These are phyloP conservation scores for Oscheius sp. DNA, from an alignment of 2,888 invertebrate species.

Conservation along the genomic window DNA sequence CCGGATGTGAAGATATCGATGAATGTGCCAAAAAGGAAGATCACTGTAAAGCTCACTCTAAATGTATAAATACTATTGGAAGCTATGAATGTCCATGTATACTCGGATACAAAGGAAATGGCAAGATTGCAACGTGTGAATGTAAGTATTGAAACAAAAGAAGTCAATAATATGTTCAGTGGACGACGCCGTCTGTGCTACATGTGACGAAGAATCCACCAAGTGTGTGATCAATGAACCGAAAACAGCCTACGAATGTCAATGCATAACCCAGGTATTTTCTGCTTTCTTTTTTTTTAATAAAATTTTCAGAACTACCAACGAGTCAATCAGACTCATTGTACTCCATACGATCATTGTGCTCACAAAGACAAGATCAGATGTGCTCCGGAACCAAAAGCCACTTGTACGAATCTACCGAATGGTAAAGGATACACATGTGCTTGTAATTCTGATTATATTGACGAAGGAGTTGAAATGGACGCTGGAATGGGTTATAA, in stretches of 20 bases:
- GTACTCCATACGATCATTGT: constrained; percentile 14
- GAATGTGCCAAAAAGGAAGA: constrained; percentile 43
- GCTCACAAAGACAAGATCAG: constrained; percentile 25
- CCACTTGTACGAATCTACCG: constrained; percentile 11
- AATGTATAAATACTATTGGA: constrained; percentile 58
- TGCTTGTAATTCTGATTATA: constrained; percentile 59
- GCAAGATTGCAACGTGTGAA: constrained; percentile 45
- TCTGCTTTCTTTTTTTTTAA: background rate
- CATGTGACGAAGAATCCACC: background rate
- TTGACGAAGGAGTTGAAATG: constrained; percentile 57
- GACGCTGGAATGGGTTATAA: constrained; percentile 35
- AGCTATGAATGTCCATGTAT: constrained; percentile 61
- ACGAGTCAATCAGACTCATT: background rate
- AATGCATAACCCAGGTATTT: background rate
- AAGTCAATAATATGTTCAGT: background rate
- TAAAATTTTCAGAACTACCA: constrained; percentile 3
- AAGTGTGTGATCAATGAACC: background rate
- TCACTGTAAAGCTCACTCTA: constrained; percentile 46
- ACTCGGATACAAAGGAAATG: constrained; percentile 59
- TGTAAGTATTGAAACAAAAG: constrained; percentile 36
- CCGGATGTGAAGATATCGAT: constrained; percentile 56
- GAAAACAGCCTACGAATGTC: background rate
- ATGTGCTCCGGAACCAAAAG: constrained; percentile 19
- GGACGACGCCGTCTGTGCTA: background rate
- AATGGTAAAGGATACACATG: constrained; percentile 53